phyloP scores from a whole-genome alignment of 2,113 vertebrate species.

The Atractosteus spatula region DNA sequence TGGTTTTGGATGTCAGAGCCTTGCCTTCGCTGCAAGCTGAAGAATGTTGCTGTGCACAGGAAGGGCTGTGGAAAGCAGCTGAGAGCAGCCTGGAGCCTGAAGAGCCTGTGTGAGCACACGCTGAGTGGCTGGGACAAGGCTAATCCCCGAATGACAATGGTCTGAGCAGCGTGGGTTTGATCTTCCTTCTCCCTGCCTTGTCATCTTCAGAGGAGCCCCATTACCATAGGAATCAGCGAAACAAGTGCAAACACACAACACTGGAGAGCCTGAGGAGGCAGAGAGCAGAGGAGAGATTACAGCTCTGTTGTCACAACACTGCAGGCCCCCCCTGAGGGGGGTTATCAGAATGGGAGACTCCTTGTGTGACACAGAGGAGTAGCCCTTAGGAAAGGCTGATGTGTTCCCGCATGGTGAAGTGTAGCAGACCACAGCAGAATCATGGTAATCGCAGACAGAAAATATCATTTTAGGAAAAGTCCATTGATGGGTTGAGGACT shows the following conservation, averaged over 20 bases:
- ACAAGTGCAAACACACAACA: constrained; percentile 21
- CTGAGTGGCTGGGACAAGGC: constrained; percentile 16
- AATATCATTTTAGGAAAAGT: too few relatives aligned
- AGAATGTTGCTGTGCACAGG: too few relatives aligned
- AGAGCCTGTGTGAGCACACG: not conserved
- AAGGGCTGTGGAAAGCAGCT: not conserved
- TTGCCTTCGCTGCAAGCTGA: too few relatives aligned
- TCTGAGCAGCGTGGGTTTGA: constrained; percentile 20
- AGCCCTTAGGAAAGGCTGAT: not conserved
- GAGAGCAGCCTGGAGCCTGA: constrained; percentile 6
- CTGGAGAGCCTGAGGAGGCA: not conserved
- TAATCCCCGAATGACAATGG: constrained; percentile 30
- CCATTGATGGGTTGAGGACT: too few relatives aligned
- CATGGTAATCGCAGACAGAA: too few relatives aligned
- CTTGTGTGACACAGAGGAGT: too few relatives aligned
- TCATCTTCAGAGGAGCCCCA: constrained; percentile 15
- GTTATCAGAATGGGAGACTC: not conserved
- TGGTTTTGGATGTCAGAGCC: too few relatives aligned
- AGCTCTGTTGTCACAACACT: constrained; percentile 23
- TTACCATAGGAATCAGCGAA: constrained; percentile 19
- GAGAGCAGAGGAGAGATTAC: not conserved
- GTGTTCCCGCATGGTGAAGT: too few relatives aligned
- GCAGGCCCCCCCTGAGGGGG: constrained; percentile 1
- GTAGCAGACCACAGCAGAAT: too few relatives aligned
- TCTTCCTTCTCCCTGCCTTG: constrained; percentile 12